Evolutionary conservation across 2,113 vertebrate species (phyloP).

Genomic region (Egretta garzetta): DNA sequence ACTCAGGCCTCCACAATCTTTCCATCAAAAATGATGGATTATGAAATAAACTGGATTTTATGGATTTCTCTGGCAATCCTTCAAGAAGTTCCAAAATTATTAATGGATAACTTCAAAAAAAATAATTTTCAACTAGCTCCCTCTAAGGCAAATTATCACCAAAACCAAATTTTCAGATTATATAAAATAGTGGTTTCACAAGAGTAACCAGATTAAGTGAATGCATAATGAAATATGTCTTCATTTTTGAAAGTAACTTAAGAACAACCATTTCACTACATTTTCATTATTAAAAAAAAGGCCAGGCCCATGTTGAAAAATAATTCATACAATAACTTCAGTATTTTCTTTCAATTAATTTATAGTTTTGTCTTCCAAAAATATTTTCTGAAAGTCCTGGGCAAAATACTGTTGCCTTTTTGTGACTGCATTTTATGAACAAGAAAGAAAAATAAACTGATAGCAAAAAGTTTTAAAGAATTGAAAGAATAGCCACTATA

Average conservation of each 20-base stretch:
- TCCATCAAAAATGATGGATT: not conserved
- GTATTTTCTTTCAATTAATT: not conserved
- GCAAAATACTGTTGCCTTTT: not conserved
- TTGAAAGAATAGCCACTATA: not conserved
- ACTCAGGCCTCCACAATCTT: not conserved
- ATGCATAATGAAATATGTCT: not conserved
- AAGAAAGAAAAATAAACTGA: not conserved
- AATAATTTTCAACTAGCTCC: not conserved
- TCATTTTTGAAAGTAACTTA: not conserved
- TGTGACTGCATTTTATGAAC: not conserved
- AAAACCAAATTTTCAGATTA: not conserved
- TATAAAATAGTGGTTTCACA: not conserved
- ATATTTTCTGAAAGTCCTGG: not conserved
- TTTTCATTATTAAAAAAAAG: not conserved
- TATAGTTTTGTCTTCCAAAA: not conserved
- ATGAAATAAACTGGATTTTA: not conserved
- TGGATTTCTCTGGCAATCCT: not conserved
- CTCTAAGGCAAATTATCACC: not conserved
- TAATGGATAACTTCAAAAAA: not conserved
- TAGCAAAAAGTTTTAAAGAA: not conserved
- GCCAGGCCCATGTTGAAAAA: not conserved
- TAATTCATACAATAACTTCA: not conserved
- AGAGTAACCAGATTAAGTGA: not conserved
- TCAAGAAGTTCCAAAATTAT: not conserved
- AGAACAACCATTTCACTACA: not conserved